Evolutionary conservation across 2,888 invertebrate genomes (phyloP), one percentile per base, ranked within the genome.

Genomic region (Drosophila recens): DNA sequence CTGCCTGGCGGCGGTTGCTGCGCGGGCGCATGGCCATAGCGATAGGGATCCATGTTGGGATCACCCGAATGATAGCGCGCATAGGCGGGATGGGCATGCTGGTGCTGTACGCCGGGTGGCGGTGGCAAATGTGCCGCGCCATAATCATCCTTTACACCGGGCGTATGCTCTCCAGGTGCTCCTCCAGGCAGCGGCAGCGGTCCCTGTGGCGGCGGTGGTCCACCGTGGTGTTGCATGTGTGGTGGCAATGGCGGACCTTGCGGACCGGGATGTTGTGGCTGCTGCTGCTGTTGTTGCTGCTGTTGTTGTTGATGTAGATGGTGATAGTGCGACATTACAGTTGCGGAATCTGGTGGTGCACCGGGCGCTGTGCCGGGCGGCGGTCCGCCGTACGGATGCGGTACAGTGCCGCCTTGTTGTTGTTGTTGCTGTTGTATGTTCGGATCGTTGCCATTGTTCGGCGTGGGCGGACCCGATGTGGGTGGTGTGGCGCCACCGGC

Each of bases 31-130:
- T 91, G 92, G 20, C 90, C 92, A 67, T 92, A 92, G 36, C 92
- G 91, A 84, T 93, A 93, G 15, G 92, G 92, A 89, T 93, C 93
- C 71, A 91, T 90, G 68, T 91, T 92, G 15, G 93, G 92, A 87
- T 92, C 93, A 34, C 74, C 82, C 10, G 89, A 69, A 69, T 92
- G 92, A 80, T 92, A 92, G 48, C 92, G 90, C 70, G 90, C 91
- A 62, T 92, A 92, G 51, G 90, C 88, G 5, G 92, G 90, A 75
- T 90, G 90, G 45, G 84, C 79, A 56, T 84, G 85, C 36, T 78
- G 80, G 78, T 89, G 90, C 11, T 87, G 86, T 11, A 86, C 88
- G 1, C 90, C 89, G 23, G 87, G 82, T 58, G 91, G 91, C 48
- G 91, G 91, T 53, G 91, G 91, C 61, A 92, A 90, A 68, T 91